Evolutionary conservation across 2,888 invertebrate species (phyloP).

Genomic region (Xestia c-nigrum): DNA sequence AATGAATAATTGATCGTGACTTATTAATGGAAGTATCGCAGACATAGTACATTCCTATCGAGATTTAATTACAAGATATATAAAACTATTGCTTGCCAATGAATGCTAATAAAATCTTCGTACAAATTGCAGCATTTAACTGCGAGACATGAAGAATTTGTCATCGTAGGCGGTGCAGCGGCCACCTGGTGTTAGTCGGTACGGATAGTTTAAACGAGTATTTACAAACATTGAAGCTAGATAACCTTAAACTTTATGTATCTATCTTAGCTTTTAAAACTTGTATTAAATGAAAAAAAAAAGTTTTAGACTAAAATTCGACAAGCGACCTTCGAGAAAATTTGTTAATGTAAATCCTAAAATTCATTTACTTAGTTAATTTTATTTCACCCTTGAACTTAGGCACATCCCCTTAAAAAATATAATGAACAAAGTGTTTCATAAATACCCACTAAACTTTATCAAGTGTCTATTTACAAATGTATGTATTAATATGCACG

Average conservation of each 20-base stretch:
- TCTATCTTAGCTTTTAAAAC: not conserved
- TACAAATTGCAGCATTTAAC: conserved; percentile 15
- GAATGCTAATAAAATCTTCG: conserved; percentile 12
- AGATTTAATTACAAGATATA: conserved; percentile 42
- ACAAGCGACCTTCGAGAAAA: too few relatives aligned
- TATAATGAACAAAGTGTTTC: not conserved
- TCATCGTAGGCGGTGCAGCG: not conserved
- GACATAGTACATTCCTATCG: not conserved
- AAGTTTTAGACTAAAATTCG: not conserved
- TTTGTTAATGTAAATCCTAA: too few relatives aligned
- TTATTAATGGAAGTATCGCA: conserved; percentile 8
- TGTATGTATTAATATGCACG: conserved; percentile 1
- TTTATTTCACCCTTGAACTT: not conserved
- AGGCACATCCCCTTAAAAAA: not conserved
- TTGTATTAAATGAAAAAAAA: not conserved
- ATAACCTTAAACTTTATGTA: not conserved
- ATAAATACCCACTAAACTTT: not conserved
- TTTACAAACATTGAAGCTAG: not conserved
- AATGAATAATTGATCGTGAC: conserved; percentile 22
- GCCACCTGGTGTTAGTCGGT: not conserved
- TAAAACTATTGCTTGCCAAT: conserved; percentile 15
- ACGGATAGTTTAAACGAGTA: not conserved
- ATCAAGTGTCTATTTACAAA: not conserved
- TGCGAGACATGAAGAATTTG: conserved; percentile 21
- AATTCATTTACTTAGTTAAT: not conserved